These are phyloP conservation scores for Chascanopsetta lugubris DNA, from an alignment of 2,113 vertebrate species.

Conservation along the genomic window DNA sequence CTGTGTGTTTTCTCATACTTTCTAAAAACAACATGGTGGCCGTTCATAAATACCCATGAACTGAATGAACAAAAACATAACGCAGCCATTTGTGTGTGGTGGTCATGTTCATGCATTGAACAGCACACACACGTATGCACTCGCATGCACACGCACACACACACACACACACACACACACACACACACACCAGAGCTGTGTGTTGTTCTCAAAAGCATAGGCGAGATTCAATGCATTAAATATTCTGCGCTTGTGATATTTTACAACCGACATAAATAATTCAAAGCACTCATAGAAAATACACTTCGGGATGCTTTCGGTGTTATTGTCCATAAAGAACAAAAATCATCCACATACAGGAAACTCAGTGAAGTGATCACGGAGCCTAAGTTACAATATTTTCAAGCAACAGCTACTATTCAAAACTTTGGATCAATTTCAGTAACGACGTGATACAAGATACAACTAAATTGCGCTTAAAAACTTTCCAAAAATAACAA, in stretches of 20 bases:
- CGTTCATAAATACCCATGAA: slow-evolving; percentile 15
- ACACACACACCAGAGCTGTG: too few species aligned
- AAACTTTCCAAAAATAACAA: too few species aligned
- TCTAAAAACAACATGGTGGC: slow-evolving; percentile 24
- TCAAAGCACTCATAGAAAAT: slow-evolving; percentile 9
- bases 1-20: slow-evolving; percentile 36
- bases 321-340: neutral
- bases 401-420: too few species aligned
- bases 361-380: too few species aligned
- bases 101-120: neutral
- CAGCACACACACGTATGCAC: neutral
- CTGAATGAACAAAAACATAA: slow-evolving; percentile 1
- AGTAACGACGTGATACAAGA: too few species aligned
- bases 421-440: too few species aligned
- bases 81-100: too few species aligned
- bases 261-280: slow-evolving; percentile 1
- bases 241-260: slow-evolving; percentile 16
- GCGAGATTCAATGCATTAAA: slow-evolving; percentile 23
- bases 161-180: too few species aligned
- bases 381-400: too few species aligned
- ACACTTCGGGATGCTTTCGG: neutral
- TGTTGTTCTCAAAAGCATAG: slow-evolving; percentile 10
- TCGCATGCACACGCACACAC: too few species aligned
- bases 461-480: too few species aligned
- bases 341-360: neutral